These are phyloP conservation scores for Gymnocheta viridis DNA, from an alignment of 2,888 invertebrate species.

Conservation along the genomic window DNA sequence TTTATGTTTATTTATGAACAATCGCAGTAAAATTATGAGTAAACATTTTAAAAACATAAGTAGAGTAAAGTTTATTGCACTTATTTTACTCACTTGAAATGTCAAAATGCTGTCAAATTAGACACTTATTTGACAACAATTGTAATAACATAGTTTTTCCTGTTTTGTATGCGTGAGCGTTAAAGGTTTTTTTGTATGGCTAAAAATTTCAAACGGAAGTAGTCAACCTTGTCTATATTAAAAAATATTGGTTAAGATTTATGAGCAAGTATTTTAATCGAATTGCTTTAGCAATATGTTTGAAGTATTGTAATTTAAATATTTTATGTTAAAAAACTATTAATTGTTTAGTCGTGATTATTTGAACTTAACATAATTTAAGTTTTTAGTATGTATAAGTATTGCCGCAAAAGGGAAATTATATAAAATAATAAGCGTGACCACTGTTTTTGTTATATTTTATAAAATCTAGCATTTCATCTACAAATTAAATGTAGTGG, in stretches of 20 bases:
- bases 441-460: no score
- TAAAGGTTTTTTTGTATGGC: not conserved
- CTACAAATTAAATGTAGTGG: no score
- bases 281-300: not conserved
- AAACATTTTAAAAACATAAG: not conserved
- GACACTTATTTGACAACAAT: constrained; percentile 7
- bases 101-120: not conserved
- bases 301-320: not conserved
- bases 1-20: not conserved
- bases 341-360: not conserved
- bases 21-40: not conserved
- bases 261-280: not conserved
- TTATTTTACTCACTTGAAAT: not conserved
- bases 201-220: constrained; percentile 38
- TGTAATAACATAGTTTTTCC: not conserved
- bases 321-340: not conserved
- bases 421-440: no score
- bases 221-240: constrained; percentile 13
- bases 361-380: not conserved
- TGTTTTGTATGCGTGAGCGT: not conserved
- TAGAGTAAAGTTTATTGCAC: not conserved
- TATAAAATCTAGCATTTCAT: no score
- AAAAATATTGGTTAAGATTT: constrained; percentile 14
- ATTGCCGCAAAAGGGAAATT: no score
- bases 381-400: not conserved